Conservation (phyloP, 2,113 vertebrate species). For the Cisticola juncidis region DNA sequence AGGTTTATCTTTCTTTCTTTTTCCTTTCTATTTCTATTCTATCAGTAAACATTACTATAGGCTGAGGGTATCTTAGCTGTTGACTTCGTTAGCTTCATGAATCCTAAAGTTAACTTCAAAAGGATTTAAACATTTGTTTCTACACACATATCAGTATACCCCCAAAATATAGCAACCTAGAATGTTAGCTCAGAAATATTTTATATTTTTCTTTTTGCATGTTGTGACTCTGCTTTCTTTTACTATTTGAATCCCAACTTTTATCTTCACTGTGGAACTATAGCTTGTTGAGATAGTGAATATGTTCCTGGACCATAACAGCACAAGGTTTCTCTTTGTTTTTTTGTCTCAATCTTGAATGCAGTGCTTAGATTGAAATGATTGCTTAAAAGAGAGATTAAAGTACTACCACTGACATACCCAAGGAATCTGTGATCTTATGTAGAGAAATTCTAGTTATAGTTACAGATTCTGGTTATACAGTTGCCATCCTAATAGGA, state of each 20-base stretch:
- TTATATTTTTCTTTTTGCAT: background rate
- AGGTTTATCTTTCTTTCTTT: background rate
- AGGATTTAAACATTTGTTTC: background rate
- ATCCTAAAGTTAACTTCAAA: background rate
- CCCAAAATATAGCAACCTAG: background rate
- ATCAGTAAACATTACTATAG: background rate
- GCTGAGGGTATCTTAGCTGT: background rate
- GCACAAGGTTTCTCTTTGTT: background rate
- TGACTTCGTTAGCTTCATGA: background rate
- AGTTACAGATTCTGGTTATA: background rate
- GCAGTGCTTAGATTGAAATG: background rate
- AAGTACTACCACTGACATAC: background rate
- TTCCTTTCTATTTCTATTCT: background rate
- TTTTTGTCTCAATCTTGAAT: background rate
- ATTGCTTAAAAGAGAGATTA: background rate
- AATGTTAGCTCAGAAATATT: background rate
- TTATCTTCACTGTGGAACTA: background rate
- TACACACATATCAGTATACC: background rate
- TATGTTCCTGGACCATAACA: background rate
- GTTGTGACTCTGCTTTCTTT: background rate
- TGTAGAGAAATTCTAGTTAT: background rate
- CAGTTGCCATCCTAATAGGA: background rate
- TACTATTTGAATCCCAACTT: background rate
- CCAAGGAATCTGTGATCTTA: background rate
- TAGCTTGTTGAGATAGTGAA: background rate